phyloP scores from a whole-genome alignment of 1,140 invertebrate genomes.

The Cyclargus thomasi region DNA sequence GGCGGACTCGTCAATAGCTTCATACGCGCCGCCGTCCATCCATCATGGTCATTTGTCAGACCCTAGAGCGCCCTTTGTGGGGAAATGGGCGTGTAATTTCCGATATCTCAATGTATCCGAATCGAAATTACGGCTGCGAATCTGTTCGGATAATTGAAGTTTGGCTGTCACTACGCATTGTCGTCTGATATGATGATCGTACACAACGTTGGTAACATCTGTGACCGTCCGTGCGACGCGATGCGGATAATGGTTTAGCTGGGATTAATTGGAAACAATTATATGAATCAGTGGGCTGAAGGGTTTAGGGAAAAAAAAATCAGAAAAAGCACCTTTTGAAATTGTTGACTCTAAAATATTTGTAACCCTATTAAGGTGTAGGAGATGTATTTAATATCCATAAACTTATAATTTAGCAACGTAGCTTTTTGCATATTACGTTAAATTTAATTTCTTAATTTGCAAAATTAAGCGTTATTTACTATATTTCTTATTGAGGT shows the following conservation, averaged over 20 bases:
- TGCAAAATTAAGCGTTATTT: too few species aligned
- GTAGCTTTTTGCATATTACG: too few species aligned
- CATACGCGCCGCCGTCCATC: slow-evolving; percentile 52
- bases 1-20: slow-evolving; percentile 45
- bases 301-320: background rate
- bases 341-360: background rate
- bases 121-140: slow-evolving; percentile 9
- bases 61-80: slow-evolving; percentile 40
- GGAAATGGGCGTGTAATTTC: slow-evolving; percentile 62
- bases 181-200: background rate
- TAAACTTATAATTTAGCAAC: too few species aligned
- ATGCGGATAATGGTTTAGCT: background rate
- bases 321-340: background rate
- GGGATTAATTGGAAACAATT: background rate
- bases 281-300: background rate
- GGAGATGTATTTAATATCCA: too few species aligned
- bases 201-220: background rate
- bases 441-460: too few species aligned
- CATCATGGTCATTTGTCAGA: slow-evolving; percentile 48
- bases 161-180: background rate
- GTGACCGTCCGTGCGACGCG: background rate
- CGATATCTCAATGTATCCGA: slow-evolving; percentile 46
- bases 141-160: slow-evolving; percentile 2
- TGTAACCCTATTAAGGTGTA: background rate
- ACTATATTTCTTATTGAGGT: too few species aligned